Evolutionary conservation across 2,113 vertebrate genomes (phyloP).

Genomic region (Acrocephalus arundinaceus): DNA sequence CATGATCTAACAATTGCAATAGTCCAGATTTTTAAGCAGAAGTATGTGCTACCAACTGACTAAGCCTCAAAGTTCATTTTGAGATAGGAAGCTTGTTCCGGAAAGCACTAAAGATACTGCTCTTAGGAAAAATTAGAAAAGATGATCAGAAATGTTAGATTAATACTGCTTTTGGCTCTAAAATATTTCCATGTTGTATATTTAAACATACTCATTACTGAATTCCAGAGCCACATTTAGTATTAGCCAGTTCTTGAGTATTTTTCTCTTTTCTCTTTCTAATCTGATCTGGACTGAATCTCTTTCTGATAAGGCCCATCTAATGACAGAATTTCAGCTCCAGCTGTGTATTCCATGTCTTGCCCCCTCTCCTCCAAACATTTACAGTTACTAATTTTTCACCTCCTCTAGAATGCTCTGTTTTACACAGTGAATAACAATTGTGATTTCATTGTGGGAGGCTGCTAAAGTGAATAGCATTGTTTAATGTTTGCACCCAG

Average conservation of each 20-base stretch:
- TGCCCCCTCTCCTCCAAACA: not conserved
- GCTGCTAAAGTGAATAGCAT: not conserved
- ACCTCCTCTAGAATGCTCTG: not conserved
- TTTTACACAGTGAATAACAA: not conserved
- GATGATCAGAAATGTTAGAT: not conserved
- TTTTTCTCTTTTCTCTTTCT: not conserved
- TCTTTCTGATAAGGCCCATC: not conserved
- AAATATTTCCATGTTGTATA: not conserved
- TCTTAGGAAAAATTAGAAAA: not conserved
- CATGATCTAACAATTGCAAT: not conserved
- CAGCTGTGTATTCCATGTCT: not conserved
- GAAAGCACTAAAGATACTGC: not conserved
- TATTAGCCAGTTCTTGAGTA: not conserved
- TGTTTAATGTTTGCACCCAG: not conserved
- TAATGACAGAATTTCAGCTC: not conserved
- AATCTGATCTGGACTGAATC: not conserved
- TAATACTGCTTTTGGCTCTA: not conserved
- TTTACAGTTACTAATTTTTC: not conserved
- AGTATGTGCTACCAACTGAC: not conserved
- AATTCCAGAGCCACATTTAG: not conserved
- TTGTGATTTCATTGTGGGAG: not conserved
- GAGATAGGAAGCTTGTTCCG: not conserved
- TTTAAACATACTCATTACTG: not conserved
- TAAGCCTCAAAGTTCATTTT: not conserved
- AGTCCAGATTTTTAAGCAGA: not conserved